phyloP scores from a whole-genome alignment of 2,797 vertebrate species.

The Phoeniculus purpureus region DNA sequence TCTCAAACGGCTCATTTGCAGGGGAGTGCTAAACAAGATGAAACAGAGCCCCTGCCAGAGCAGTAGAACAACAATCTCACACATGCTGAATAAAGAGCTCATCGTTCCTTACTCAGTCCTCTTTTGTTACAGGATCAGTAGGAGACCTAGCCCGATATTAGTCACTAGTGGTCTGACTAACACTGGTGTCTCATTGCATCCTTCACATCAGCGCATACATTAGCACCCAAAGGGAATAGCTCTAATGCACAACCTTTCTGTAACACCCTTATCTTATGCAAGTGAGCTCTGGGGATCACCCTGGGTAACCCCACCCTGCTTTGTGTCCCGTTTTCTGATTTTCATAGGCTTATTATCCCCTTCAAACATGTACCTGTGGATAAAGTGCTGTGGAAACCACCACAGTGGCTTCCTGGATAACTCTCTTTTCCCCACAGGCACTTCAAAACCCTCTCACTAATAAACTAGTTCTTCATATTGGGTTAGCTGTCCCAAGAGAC shows the following conservation, averaged over 20 bases:
- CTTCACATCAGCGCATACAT: background rate
- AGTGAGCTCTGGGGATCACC: background rate
- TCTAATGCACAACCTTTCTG: background rate
- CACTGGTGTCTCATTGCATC: fast-evolving
- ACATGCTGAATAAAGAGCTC: background rate
- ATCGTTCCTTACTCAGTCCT: background rate
- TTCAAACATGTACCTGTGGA: background rate
- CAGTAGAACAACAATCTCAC: background rate
- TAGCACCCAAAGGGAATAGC: background rate
- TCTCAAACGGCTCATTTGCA: slow-evolving; percentile 5
- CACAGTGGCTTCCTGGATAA: background rate
- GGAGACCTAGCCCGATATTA: background rate
- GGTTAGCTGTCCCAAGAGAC: background rate
- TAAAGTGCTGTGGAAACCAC: background rate
- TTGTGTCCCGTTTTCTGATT: background rate
- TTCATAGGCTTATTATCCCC: background rate
- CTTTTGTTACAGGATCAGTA: background rate
- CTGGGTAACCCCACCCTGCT: background rate
- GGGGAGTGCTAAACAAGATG: background rate
- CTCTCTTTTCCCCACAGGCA: background rate
- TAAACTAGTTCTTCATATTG: background rate
- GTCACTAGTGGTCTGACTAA: background rate
- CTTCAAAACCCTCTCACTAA: background rate
- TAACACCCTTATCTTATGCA: background rate
- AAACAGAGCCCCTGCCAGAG: background rate